Conservation (phyloP, 2,888 invertebrate species). For the Zeuzera pyrina region DNA sequence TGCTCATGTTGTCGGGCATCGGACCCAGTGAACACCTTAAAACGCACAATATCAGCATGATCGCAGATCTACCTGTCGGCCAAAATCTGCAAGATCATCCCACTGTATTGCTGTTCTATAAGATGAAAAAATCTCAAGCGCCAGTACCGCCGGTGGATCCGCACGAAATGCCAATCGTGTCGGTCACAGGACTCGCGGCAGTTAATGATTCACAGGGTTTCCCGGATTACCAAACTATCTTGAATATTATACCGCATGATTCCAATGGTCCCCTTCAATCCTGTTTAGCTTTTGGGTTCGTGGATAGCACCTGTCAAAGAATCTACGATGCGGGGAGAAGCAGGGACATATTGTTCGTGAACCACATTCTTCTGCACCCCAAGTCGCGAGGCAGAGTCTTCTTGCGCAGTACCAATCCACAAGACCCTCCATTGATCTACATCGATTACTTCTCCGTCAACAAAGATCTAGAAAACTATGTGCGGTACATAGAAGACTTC, state of each 20-base stretch:
- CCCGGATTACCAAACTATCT: conserved; percentile 37
- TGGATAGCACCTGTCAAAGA: conserved; percentile 21
- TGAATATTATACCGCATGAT: conserved; percentile 14
- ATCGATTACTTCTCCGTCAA: conserved; percentile 70
- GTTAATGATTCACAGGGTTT: conserved; percentile 65
- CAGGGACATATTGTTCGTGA: conserved; percentile 14
- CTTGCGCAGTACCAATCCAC: conserved; percentile 64
- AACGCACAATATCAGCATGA: too few relatives aligned
- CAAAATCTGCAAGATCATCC: too few relatives aligned
- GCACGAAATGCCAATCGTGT: conserved; percentile 25
- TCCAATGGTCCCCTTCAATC: conserved; percentile 12
- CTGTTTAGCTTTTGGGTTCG: conserved; percentile 18
- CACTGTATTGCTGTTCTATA: conserved; percentile 23
- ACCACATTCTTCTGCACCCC: conserved; percentile 37
- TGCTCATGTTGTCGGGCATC: too few relatives aligned
- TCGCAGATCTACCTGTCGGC: too few relatives aligned
- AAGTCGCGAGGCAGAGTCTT: conserved; percentile 65
- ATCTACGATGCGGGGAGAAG: conserved; percentile 15
- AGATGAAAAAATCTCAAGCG: conserved; percentile 14
- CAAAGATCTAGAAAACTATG: conserved; percentile 56
- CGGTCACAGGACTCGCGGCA: conserved; percentile 51
- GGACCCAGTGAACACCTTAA: too few relatives aligned
- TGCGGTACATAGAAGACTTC: conserved; percentile 35
- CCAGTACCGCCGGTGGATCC: conserved; percentile 32
- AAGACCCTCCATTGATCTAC: conserved; percentile 68